Conservation (phyloP, 2,797 vertebrate species). For the Gymnopithys bicolor region DNA sequence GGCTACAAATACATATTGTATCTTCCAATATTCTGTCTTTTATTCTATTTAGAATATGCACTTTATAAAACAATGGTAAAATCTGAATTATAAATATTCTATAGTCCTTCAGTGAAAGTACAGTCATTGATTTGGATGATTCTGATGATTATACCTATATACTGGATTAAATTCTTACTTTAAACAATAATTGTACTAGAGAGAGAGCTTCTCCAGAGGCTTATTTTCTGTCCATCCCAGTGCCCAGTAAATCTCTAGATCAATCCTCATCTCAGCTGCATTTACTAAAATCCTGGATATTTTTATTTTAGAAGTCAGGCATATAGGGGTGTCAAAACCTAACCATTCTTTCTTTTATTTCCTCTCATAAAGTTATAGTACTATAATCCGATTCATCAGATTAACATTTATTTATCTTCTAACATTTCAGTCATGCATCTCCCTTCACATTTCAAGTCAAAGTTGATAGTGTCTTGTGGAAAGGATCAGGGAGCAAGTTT, state of each 20-base stretch:
- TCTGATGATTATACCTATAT: neutral
- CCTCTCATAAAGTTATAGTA: neutral
- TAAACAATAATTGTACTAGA: neutral
- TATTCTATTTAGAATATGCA: neutral
- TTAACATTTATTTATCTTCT: neutral
- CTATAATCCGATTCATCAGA: neutral
- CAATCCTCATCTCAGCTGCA: neutral
- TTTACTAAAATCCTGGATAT: neutral
- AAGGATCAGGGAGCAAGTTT: neutral
- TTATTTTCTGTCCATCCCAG: neutral
- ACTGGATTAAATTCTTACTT: neutral
- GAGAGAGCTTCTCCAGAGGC: neutral
- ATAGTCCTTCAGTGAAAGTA: neutral
- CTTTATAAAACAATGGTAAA: neutral
- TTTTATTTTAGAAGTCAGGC: neutral
- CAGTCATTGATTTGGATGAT: neutral
- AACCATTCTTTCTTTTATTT: neutral
- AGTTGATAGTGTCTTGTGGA: neutral
- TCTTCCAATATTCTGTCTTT: neutral
- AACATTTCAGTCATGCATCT: neutral
- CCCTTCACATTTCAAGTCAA: neutral
- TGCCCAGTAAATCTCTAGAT: neutral
- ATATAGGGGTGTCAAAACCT: neutral
- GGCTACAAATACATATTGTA: neutral
- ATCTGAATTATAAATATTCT: neutral